Percentiles rank a stretch among this genome's conserved stretches.
Evolutionary conservation across 2,113 vertebrate genomes (phyloP).

Genomic region (Zeus faber): DNA sequence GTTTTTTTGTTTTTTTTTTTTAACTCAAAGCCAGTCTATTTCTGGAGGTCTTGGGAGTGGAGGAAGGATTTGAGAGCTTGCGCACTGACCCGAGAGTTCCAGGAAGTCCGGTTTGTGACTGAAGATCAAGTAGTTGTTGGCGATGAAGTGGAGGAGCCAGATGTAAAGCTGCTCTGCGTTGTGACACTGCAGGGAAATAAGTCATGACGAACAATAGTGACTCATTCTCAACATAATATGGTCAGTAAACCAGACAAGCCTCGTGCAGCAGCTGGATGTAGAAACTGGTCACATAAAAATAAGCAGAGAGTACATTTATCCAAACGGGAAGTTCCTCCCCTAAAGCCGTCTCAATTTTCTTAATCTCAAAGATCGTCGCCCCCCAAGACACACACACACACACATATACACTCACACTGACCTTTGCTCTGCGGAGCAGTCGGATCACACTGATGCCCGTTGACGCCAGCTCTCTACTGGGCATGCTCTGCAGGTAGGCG

Average conservation of each 20-base stretch:
- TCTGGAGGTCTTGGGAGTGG: too few species aligned
- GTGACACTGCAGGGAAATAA: slow-evolving; percentile 79
- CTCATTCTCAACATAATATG: too few species aligned
- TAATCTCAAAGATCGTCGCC: neutral
- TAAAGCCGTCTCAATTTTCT: too few species aligned
- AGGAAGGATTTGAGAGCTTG: neutral
- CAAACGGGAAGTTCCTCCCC: too few species aligned
- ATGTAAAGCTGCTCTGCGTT: slow-evolving; percentile 92
- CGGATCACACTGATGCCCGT: slow-evolving; percentile 89
- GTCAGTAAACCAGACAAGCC: too few species aligned
- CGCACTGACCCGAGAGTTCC: slow-evolving; percentile 89
- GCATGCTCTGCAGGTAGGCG: slow-evolving; percentile 94
- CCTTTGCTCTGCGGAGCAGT: slow-evolving; percentile 91
- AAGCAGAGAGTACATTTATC: too few species aligned
- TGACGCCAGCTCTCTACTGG: slow-evolving; percentile 88
- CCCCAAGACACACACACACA: neutral
- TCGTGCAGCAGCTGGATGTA: too few species aligned
- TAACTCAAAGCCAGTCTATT: too few species aligned
- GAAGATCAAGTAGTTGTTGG: slow-evolving; percentile 98
- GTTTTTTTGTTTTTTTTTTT: too few species aligned
- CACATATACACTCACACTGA: slow-evolving; percentile 48
- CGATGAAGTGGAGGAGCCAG: slow-evolving; percentile 98
- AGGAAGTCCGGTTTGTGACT: slow-evolving; percentile 96
- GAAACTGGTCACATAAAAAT: too few species aligned
- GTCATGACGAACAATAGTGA: too few species aligned